Evolutionary conservation across 2,797 vertebrate species (phyloP).

Genomic region (Ceryle rudis): DNA sequence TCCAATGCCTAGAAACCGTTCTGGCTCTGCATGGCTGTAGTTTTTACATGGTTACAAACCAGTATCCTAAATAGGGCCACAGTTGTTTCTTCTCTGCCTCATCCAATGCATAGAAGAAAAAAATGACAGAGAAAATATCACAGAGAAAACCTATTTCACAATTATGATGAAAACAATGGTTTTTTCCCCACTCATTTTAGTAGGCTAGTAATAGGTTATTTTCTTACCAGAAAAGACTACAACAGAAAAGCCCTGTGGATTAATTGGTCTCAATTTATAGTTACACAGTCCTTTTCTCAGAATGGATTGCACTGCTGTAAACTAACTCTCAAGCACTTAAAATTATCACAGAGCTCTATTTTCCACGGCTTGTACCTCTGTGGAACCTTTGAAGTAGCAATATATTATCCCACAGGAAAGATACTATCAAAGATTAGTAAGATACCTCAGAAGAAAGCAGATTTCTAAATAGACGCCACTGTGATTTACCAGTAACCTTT

Average conservation of each 20-base stretch:
- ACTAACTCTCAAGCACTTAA: not conserved
- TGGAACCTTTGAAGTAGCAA: not conserved
- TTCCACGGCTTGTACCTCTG: not conserved
- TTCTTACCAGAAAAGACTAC: not conserved
- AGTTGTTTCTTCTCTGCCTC: not conserved
- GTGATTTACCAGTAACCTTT: not conserved
- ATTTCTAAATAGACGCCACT: not conserved
- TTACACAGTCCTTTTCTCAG: not conserved
- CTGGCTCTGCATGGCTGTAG: not conserved
- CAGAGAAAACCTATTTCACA: not conserved
- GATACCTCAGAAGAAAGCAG: not conserved
- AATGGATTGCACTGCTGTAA: not conserved
- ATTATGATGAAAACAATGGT: not conserved
- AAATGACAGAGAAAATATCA: not conserved
- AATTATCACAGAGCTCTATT: not conserved
- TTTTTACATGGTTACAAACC: not conserved
- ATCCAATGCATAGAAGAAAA: not conserved
- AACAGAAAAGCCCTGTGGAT: not conserved
- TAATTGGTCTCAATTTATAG: not conserved
- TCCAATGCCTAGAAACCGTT: accelerated
- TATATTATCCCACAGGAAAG: not conserved
- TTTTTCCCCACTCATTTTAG: not conserved
- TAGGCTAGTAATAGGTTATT: not conserved
- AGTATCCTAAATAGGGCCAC: too few species aligned
- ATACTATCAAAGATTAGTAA: not conserved